Evolutionary conservation across 2,888 invertebrate species (phyloP).

Genomic region (Nomada fucata): DNA sequence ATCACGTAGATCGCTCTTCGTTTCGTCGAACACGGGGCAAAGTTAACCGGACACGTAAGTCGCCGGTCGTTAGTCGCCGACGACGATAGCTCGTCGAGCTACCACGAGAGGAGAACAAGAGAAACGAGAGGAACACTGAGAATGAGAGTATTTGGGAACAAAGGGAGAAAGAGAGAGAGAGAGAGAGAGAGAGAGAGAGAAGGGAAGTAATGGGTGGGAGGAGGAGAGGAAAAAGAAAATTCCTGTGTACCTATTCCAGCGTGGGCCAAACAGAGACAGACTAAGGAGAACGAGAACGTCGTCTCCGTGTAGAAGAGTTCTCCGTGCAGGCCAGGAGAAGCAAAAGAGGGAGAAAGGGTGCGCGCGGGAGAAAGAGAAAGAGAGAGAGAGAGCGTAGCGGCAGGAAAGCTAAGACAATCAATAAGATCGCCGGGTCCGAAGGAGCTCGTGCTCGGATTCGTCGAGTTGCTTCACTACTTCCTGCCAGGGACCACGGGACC

Average conservation of each 20-base stretch:
- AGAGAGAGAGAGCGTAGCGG: slow-evolving; percentile 55
- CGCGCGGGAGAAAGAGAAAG: slow-evolving; percentile 20
- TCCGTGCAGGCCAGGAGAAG: slow-evolving; percentile 37
- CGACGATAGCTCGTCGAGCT: slow-evolving; percentile 59
- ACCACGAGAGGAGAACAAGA: slow-evolving; percentile 50
- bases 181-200: slow-evolving; percentile 2
- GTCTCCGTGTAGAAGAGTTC: slow-evolving; percentile 35
- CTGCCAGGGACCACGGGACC: slow-evolving; percentile 54
- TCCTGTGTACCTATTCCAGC: slow-evolving; percentile 47
- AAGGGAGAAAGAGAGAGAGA: slow-evolving; percentile 16
- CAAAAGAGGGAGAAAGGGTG: slow-evolving; percentile 25
- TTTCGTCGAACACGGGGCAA: slow-evolving; percentile 51
- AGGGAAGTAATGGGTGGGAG: slow-evolving; percentile 24
- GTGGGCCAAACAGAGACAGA: slow-evolving; percentile 36
- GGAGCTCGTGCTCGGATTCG: slow-evolving; percentile 73
- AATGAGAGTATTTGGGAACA: slow-evolving; percentile 43
- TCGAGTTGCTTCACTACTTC: slow-evolving; percentile 64
- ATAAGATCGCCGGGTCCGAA: slow-evolving; percentile 76
- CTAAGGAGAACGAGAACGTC: slow-evolving; percentile 38
- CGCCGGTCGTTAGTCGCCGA: slow-evolving; percentile 72
- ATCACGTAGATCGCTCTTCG: slow-evolving; percentile 60
- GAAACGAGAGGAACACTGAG: slow-evolving; percentile 37
- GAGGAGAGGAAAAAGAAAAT: slow-evolving; percentile 26
- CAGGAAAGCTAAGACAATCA: slow-evolving; percentile 77
- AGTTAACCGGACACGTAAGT: slow-evolving; percentile 71